Evolutionary conservation across 2,888 invertebrate species (phyloP), one percentile per base, ranked within the genome.

Genomic region (Beris chalybata): DNA sequence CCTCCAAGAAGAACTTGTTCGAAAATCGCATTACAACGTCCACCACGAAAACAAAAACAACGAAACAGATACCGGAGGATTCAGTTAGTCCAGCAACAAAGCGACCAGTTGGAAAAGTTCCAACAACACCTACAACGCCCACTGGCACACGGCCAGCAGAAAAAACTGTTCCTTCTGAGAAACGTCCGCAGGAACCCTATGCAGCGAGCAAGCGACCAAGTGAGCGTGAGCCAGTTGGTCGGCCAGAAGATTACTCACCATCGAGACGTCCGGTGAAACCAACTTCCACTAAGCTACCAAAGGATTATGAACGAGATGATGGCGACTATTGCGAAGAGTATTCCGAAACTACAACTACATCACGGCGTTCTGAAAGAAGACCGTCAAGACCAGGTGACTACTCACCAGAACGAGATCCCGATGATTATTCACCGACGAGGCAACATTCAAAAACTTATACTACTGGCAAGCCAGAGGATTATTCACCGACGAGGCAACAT

Each of bases 261-360:
- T 7, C 38, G 9, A 38, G 9, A 9, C 38, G 38, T 38, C 38
- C 38, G 38, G 7, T 1, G 9, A 54, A 31, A 54, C 31, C n/a
- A 4, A 7, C 43, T 12, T 47, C 58, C 12, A 30, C 79, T 82
- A 1, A 47, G 7, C 4, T 5, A 82, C 82, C 3, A 81, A 80
- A 72, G 82, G 80, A 67, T 81, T 82, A 67, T 73, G 81, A 79
- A 65, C 65, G 73, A 9, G 82, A 82, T 30, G 50, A 56, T 56
- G 52, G 6, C 6, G 43, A 13, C 12, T 56, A 48, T 43, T 15
- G 45, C 6, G 56, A 64, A 64, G 56, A 47, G 5, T 22, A 48
- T 11, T 12, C 22, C 4, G n/a, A 32, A 6, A 32, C 30, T 15
- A 64, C 15, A 12, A 56, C 30, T n/a, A 50, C 65, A 7, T 50